Conservation (phyloP, 2,797 vertebrate species). For the Dicrostonyx torquatus region DNA sequence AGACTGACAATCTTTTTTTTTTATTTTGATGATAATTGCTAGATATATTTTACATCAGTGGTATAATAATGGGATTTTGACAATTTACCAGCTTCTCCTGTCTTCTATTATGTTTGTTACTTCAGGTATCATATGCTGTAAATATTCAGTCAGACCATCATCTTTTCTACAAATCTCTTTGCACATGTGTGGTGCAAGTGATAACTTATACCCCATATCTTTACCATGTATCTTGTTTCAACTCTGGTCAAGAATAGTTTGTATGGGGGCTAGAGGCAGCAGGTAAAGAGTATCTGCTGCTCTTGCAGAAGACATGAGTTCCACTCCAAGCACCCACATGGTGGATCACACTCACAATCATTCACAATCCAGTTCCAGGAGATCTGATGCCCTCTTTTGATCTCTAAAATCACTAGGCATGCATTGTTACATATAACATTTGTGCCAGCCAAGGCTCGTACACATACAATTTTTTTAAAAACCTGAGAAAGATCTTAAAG, state of each 20-base stretch:
- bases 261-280: not conserved
- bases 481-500: not conserved
- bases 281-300: too few relatives aligned
- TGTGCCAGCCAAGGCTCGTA: not conserved
- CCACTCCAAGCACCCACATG: not conserved
- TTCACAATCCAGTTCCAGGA: not conserved
- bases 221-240: conserved; percentile 12
- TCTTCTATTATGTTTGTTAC: not conserved
- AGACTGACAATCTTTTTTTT: not conserved
- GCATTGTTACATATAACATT: not conserved
- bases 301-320: not conserved
- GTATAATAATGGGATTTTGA: not conserved
- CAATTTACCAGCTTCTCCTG: not conserved
- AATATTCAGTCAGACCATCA: not conserved
- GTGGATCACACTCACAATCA: too few relatives aligned
- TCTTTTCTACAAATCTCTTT: conserved; percentile 34
- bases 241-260: not conserved
- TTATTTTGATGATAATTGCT: not conserved
- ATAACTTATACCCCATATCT: not conserved
- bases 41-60: not conserved
- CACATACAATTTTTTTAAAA: not conserved
- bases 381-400: not conserved
- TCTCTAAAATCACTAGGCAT: not conserved
- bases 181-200: not conserved
- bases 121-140: not conserved